phyloP scores from a whole-genome alignment of 1,140 invertebrate species.

The Ephestia elutella region DNA sequence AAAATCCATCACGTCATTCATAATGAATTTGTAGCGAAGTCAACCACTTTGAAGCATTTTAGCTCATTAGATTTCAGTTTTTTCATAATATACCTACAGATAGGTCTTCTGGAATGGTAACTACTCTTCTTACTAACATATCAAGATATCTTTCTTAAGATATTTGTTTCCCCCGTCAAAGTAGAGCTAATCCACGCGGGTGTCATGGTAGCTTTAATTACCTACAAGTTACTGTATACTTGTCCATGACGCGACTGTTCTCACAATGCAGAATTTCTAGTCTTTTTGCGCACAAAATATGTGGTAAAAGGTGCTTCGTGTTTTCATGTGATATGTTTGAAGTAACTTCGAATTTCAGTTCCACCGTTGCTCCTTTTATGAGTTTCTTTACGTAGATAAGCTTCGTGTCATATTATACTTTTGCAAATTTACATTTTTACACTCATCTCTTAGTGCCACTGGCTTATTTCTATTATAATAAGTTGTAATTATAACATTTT shows the following conservation, averaged over 20 bases:
- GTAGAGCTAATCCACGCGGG: slow-evolving; percentile 17
- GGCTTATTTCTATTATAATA: slow-evolving; percentile 51
- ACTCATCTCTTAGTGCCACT: slow-evolving; percentile 66
- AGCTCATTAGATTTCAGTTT: slow-evolving; percentile 8
- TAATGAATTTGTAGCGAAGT: slow-evolving; percentile 2
- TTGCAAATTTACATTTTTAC: slow-evolving; percentile 42
- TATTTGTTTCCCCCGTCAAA: not conserved
- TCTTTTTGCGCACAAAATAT: slow-evolving; percentile 67
- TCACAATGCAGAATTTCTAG: slow-evolving; percentile 61
- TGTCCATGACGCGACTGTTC: slow-evolving; percentile 42
- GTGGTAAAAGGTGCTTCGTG: slow-evolving; percentile 56
- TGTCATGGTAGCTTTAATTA: slow-evolving; percentile 58
- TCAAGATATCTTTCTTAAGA: slow-evolving; percentile 15
- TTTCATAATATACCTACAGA: slow-evolving; percentile 10
- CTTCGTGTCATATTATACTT: slow-evolving; percentile 66
- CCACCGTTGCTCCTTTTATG: slow-evolving; percentile 37
- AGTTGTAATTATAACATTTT: slow-evolving; percentile 48
- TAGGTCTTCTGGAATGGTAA: not conserved
- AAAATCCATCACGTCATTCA: slow-evolving; percentile 14
- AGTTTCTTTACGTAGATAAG: slow-evolving; percentile 37
- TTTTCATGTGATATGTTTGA: slow-evolving; percentile 58
- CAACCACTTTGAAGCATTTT: not conserved
- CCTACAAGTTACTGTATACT: slow-evolving; percentile 20
- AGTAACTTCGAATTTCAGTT: slow-evolving; percentile 42
- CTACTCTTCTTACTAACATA: slow-evolving; percentile 23